A percentile compares a stretch with the other conserved stretches of the same genome.
Evolutionary conservation across 2,797 vertebrate species (phyloP).

Genomic region (Lithobates pipiens): DNA sequence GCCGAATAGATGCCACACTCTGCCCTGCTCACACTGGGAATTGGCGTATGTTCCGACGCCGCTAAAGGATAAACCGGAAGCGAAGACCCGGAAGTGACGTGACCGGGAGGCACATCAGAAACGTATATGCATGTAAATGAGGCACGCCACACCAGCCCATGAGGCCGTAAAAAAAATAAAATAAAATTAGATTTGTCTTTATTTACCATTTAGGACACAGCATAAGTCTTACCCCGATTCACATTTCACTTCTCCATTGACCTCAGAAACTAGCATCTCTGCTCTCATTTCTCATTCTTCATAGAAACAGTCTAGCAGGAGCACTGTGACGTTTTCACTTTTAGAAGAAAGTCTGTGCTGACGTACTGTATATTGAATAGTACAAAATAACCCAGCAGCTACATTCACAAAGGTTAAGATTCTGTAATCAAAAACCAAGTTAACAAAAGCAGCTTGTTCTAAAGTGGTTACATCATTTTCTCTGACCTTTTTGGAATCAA

Average conservation of each 20-base stretch:
- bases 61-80: no score
- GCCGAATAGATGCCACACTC: no score
- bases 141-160: no score
- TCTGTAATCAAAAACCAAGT: neutral
- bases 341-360: neutral
- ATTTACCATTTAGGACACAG: no score
- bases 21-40: no score
- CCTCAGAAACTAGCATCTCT: neutral
- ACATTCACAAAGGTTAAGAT: constrained; percentile 2
- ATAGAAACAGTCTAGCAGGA: neutral
- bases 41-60: no score
- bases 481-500: constrained; percentile 24
- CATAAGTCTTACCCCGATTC: no score
- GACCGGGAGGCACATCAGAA: no score
- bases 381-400: constrained; percentile 6
- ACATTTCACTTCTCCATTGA: neutral
- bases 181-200: no score
- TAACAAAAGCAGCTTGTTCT: constrained; percentile 50
- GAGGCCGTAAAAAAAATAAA: no score
- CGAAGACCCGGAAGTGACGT: no score
- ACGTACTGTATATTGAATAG: neutral
- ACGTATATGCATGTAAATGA: no score
- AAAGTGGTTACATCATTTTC: constrained; percentile 17
- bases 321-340: neutral
- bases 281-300: neutral